Evolutionary conservation across 2,113 vertebrate species (phyloP).

Genomic region (Scolopax mira): DNA sequence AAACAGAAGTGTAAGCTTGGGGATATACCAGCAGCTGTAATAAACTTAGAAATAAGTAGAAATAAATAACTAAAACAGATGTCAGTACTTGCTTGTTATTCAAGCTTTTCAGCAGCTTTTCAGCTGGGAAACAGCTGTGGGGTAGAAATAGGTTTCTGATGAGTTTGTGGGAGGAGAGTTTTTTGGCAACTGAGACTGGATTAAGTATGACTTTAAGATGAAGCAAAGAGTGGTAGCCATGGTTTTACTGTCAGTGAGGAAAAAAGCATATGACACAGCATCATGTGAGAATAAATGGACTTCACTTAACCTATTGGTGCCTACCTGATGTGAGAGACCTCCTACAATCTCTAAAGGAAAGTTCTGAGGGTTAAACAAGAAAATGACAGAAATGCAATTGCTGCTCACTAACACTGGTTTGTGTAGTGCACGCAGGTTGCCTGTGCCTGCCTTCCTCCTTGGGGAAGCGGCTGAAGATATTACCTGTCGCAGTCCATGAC

Average conservation of each 20-base stretch:
- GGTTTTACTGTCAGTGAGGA: background rate
- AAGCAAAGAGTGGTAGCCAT: background rate
- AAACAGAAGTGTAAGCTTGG: background rate
- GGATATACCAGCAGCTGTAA: background rate
- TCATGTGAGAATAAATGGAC: background rate
- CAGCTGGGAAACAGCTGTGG: background rate
- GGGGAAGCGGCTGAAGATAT: background rate
- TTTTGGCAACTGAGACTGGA: background rate
- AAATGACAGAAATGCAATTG: background rate
- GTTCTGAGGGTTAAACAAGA: background rate
- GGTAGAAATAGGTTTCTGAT: background rate
- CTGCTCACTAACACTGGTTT: background rate
- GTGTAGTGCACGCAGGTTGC: background rate
- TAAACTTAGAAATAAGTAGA: background rate
- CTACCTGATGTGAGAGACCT: background rate
- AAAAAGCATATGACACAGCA: background rate
- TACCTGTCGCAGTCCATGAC: constrained; percentile 91
- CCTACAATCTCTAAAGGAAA: background rate
- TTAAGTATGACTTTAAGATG: background rate
- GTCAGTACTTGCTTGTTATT: background rate
- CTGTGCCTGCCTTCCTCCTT: background rate
- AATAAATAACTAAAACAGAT: background rate
- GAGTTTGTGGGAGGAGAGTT: background rate
- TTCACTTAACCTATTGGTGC: background rate
- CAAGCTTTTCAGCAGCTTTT: background rate